Conservation (phyloP, 1,140 invertebrate species). For the Zaprionus africanus region DNA sequence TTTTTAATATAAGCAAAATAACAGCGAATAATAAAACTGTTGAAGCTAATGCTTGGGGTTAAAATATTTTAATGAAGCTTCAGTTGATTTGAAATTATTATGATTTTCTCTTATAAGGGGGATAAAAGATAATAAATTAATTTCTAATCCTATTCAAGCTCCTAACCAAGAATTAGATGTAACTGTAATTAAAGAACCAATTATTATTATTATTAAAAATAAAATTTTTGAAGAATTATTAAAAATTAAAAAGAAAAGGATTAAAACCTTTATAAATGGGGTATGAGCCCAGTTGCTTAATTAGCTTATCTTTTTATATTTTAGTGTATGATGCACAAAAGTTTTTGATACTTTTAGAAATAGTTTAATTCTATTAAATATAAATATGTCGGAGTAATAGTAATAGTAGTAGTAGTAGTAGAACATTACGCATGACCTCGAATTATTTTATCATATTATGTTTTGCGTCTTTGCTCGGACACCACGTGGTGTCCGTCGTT, state of each 20-base stretch:
- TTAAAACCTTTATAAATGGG: constrained; percentile 84
- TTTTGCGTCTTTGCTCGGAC: too few species aligned
- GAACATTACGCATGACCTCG: too few species aligned
- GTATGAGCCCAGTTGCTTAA: constrained; percentile 85
- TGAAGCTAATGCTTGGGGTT: constrained; percentile 85
- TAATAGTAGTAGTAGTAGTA: too few species aligned
- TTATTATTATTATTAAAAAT: constrained; percentile 84
- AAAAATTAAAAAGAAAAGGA: constrained; percentile 85
- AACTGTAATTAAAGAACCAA: constrained; percentile 85
- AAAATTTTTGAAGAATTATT: constrained; percentile 84
- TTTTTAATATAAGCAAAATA: constrained; percentile 82
- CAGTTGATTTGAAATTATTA: constrained; percentile 84
- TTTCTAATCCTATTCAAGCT: constrained; percentile 86
- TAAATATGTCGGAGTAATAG: too few species aligned
- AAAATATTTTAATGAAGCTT: constrained; percentile 86
- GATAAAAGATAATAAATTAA: constrained; percentile 86
- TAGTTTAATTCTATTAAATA: constrained; percentile 86
- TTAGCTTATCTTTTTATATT: constrained; percentile 86
- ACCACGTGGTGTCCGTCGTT: too few species aligned
- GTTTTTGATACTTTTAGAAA: constrained; percentile 86
- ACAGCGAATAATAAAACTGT: constrained; percentile 84
- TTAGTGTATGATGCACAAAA: constrained; percentile 86
- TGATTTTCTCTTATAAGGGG: constrained; percentile 84
- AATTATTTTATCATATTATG: too few species aligned
- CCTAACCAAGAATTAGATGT: constrained; percentile 85